Evolutionary conservation across 2,888 invertebrate genomes (phyloP).

Genomic region (Epirrita christyi): DNA sequence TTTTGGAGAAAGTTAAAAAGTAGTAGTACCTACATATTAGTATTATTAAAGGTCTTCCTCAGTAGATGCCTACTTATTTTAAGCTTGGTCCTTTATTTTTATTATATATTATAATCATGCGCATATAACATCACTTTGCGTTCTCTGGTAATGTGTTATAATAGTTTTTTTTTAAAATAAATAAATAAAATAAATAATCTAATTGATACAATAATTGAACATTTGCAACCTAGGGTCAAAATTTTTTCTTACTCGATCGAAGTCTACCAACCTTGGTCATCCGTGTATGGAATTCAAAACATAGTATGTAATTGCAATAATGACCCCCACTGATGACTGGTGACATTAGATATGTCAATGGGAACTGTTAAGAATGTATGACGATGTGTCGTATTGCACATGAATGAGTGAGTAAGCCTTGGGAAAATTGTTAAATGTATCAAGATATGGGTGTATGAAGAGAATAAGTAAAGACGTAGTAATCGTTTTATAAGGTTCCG

Average conservation of each 20-base stretch:
- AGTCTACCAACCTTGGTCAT: slow-evolving; percentile 15
- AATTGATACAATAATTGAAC: slow-evolving; percentile 9
- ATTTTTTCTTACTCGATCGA: background rate
- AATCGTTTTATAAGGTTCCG: background rate
- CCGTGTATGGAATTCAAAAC: slow-evolving; percentile 24
- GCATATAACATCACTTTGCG: no score
- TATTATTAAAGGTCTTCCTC: no score
- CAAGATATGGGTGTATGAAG: slow-evolving; percentile 4
- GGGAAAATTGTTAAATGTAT: slow-evolving; percentile 30
- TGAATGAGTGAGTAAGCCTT: slow-evolving; percentile 31
- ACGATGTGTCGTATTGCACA: slow-evolving; percentile 24
- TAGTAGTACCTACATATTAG: no score
- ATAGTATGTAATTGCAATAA: slow-evolving; percentile 8
- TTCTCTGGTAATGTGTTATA: no score
- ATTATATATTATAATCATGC: no score
- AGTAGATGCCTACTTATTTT: no score
- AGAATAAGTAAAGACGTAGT: background rate
- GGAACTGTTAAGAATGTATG: slow-evolving; percentile 35
- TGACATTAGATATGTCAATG: slow-evolving; percentile 38
- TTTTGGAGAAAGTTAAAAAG: no score
- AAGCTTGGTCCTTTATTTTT: no score
- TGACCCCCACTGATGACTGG: slow-evolving; percentile 27
- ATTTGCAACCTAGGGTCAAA: background rate
- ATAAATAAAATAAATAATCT: slow-evolving; percentile 7
- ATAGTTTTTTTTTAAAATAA: no score